A percentile compares a stretch with the other conserved stretches of the same genome.
Conservation (phyloP, 2,113 vertebrate species). For the Tragelaphus scriptus region DNA sequence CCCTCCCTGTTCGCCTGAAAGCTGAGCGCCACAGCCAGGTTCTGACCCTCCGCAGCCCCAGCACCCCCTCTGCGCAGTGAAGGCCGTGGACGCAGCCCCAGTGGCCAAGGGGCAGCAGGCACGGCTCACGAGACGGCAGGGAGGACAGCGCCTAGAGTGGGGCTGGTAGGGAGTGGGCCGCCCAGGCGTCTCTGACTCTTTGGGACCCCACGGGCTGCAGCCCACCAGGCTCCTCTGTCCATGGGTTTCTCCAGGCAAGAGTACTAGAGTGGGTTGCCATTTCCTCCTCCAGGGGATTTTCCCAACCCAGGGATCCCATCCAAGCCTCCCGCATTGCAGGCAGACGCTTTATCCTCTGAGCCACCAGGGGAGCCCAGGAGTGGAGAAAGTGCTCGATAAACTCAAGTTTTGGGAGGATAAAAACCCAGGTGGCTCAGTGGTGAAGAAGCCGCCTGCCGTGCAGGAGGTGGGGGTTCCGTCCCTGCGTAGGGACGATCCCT, state of each 20-base stretch:
- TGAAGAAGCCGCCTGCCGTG: background rate
- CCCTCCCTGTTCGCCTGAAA: background rate
- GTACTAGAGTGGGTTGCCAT: background rate
- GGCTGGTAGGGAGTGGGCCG: background rate
- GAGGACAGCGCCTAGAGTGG: rapidly evolving
- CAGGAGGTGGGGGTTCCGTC: background rate
- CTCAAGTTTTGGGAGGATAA: rapidly evolving
- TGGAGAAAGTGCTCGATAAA: rapidly evolving
- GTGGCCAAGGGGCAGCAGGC: rapidly evolving
- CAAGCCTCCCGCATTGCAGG: background rate
- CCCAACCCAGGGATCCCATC: background rate
- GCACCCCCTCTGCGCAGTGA: rapidly evolving
- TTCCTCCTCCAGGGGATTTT: background rate
- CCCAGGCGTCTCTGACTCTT: background rate
- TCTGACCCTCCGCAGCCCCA: rapidly evolving
- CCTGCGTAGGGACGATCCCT: background rate
- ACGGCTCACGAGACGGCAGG: rapidly evolving
- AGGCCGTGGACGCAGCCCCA: rapidly evolving
- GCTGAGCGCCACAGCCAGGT: background rate
- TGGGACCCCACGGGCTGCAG: background rate
- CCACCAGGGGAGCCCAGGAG: background rate
- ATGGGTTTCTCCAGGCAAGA: background rate
- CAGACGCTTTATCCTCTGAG: background rate
- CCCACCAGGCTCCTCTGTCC: background rate
- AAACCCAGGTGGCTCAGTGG: background rate